Evolutionary conservation across 2,888 invertebrate species (phyloP).

Genomic region (Lypha dubia): DNA sequence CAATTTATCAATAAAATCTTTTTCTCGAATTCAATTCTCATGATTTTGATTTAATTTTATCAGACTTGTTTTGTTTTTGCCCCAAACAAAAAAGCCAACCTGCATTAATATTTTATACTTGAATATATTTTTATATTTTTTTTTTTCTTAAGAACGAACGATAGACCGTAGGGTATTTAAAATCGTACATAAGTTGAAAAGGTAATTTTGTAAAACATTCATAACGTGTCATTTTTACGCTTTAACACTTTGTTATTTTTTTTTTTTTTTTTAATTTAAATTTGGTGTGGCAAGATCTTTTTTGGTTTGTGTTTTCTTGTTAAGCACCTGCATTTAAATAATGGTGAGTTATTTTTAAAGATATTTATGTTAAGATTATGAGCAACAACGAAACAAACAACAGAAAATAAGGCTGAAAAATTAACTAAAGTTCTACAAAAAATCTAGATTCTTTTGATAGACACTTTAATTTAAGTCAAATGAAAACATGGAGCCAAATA

Average conservation of each 20-base stretch:
- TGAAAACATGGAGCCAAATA: conserved; percentile 17
- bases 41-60: no score
- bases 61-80: no score
- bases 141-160: background rate
- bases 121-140: no score
- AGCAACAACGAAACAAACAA: conserved; percentile 16
- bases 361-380: conserved; percentile 59
- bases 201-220: conserved; percentile 68
- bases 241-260: conserved; percentile 69
- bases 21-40: no score
- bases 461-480: conserved; percentile 68
- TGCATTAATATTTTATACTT: background rate
- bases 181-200: conserved; percentile 27
- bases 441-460: conserved; percentile 65
- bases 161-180: conserved; percentile 38
- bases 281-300: conserved; percentile 57
- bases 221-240: conserved; percentile 73
- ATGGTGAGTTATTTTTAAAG: conserved; percentile 61
- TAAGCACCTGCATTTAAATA: conserved; percentile 70
- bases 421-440: conserved; percentile 57
- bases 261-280: conserved; percentile 31
- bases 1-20: no score
- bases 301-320: conserved; percentile 6
- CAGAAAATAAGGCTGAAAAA: no score
- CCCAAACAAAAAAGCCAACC: background rate